Percentiles rank a stretch among this genome's conserved stretches.
Conservation (phyloP, 35 echinoderm and acorn worm species). For the Eucidaris tribuloides region DNA sequence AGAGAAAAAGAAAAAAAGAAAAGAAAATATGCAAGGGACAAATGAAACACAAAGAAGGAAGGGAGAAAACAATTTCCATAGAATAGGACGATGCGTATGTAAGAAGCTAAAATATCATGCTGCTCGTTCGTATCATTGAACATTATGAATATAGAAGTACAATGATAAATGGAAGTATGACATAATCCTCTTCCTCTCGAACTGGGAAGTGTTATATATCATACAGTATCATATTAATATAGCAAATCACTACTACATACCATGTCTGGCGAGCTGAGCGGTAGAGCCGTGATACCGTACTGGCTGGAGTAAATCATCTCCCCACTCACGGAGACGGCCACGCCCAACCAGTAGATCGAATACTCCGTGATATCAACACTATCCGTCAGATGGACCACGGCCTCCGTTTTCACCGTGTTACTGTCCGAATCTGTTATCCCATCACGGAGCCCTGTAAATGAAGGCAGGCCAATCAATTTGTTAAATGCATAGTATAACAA, state of each 20-base stretch:
- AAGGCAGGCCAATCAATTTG: not conserved
- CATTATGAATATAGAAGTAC: not conserved
- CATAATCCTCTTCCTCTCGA: not conserved
- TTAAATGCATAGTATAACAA: no score
- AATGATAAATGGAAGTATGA: not conserved
- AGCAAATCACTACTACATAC: no score
- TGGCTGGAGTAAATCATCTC: constrained; percentile 58
- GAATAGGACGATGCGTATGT: no score
- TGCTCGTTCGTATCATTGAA: not conserved
- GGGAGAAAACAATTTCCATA: not conserved
- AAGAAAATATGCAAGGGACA: no score
- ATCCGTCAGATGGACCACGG: constrained; percentile 69
- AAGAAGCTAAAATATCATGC: no score
- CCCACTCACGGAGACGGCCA: constrained; percentile 51
- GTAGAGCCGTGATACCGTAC: constrained; percentile 44
- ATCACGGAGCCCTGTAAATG: constrained; percentile 30
- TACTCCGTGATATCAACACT: constrained; percentile 53
- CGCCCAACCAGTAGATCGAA: constrained; percentile 69
- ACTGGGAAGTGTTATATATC: not conserved
- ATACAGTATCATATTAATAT: not conserved
- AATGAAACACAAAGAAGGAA: not conserved
- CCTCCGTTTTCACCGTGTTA: constrained; percentile 51
- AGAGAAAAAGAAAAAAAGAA: no score
- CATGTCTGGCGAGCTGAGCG: constrained; percentile 33
- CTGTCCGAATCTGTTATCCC: constrained; percentile 24